Conservation (phyloP, 2,888 invertebrate species). For the Rotaria macrura region DNA sequence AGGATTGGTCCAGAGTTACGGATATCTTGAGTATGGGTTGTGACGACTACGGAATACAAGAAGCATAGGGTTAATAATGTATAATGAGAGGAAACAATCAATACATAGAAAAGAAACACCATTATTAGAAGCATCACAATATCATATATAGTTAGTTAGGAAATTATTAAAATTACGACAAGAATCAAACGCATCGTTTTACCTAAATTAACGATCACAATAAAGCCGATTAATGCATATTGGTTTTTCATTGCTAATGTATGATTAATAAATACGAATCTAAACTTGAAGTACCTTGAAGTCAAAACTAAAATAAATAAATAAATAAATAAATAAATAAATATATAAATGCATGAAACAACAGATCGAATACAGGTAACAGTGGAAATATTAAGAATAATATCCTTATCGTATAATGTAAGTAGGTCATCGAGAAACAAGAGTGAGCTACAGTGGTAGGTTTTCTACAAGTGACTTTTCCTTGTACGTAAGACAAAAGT, state of each 20-base stretch:
- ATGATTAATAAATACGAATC: neutral
- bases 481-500: neutral
- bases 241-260: neutral
- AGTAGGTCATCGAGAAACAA: no score
- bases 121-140: neutral
- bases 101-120: neutral
- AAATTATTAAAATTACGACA: neutral
- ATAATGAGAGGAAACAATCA: neutral
- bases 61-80: neutral
- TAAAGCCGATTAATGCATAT: neutral
- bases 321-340: no score
- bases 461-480: no score
- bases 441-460: no score
- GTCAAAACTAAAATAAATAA: neutral
- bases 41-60: neutral
- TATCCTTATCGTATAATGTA: no score
- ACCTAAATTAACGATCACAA: neutral
- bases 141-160: neutral
- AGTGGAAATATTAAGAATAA: no score
- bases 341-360: no score
- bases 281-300: neutral
- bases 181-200: neutral
- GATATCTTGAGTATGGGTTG: neutral
- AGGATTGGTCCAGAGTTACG: neutral
- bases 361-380: no score